These are phyloP conservation scores for Scolopax rusticola DNA, from an alignment of 2,797 vertebrate species.

Conservation along the genomic window DNA sequence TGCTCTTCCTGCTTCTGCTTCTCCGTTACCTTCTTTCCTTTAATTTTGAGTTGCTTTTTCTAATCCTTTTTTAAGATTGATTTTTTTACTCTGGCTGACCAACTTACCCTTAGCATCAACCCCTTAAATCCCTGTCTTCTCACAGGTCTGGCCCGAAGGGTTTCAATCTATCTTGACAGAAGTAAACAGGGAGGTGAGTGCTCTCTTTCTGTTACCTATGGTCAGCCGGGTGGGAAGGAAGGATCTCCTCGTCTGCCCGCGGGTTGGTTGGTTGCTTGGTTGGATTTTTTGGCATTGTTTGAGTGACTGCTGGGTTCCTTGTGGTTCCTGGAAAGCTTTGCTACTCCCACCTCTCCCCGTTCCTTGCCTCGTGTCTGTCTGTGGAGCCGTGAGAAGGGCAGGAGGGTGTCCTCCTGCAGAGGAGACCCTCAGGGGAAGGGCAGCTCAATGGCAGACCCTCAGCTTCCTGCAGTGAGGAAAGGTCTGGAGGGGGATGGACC, in stretches of 20 bases:
- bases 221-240: constrained; percentile 33
- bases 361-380: background rate
- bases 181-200: constrained; percentile 96
- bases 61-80: background rate
- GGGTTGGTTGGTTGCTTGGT: background rate
- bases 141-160: constrained; percentile 91
- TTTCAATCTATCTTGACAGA: constrained; percentile 94
- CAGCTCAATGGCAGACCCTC: fast-evolving
- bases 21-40: background rate
- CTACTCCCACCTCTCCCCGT: background rate
- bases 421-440: too few species aligned
- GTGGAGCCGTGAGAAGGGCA: fast-evolving
- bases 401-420: background rate
- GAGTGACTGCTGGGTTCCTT: background rate
- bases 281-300: background rate
- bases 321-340: background rate
- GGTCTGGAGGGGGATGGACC: background rate
- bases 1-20: constrained; percentile 45
- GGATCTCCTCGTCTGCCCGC: background rate
- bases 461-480: background rate
- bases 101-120: constrained; percentile 31
- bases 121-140: constrained; percentile 72
- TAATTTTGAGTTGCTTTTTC: constrained; percentile 24
- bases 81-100: constrained; percentile 54
- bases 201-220: constrained; percentile 62